Evolutionary conservation across 2,888 invertebrate genomes (phyloP), one percentile per base, ranked within the genome.

Genomic region (Polydrusus tereticollis): DNA sequence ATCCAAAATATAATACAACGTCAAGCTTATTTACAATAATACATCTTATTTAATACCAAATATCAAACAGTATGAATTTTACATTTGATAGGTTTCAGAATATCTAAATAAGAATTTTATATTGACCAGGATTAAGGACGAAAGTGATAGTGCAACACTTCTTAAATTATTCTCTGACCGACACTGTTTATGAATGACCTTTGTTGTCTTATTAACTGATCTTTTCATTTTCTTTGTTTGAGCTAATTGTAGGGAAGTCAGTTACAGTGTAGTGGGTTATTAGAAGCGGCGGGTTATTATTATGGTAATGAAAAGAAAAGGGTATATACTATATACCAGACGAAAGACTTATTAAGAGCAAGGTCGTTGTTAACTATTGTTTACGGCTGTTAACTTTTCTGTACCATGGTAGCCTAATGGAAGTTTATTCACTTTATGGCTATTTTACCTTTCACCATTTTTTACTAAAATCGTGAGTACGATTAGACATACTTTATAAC

Each of bases 301-400:
- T 64, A 64, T 64, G 63, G n/a, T 64, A 52, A 64, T 64, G n/a
- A 47, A 63, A 43, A n/a, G n/a, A n/a, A 63, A 64, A 62, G 62
- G 63, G 52, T 52, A 64, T n/a, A n/a, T n/a, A n/a, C n/a, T n/a
- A n/a, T n/a, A n/a, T 64, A 21, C 36, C 63, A 43, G 47, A 47
- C 62, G 43, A 45, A 45, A 47, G 23, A 50, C 50, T 26, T 63
- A 50, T 50, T 63, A 50, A n/a, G 33, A 29, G 50, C 63, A 64
- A 64, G 63, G 63, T 21, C 50, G 47, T 6, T 38, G 33, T 14
- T 64, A 64, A 64, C 36, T 38, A 62, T 29, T 55, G 29, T 55
- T 55, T 29, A 55, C 29, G 16, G 29, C 52, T 50, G 29, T 10
- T 8, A 55, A 55, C 52, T 55, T 29, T 29, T 29, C 14, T 55